Base-by-base conservation (phyloP, 2,113 vertebrate species). In the Daphoenositta chrysoptera region DNA sequence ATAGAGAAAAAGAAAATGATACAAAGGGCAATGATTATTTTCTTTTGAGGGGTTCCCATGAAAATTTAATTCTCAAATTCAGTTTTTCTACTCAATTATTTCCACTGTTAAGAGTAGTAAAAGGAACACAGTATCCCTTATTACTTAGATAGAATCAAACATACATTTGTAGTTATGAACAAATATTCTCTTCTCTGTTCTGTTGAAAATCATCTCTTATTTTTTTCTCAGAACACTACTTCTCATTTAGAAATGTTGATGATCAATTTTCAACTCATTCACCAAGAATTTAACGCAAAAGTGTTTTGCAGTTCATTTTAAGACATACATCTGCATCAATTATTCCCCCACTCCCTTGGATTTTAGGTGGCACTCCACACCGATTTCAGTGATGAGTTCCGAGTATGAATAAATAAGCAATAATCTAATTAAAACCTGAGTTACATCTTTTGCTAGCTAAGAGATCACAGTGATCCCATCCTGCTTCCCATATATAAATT, bases 61-160 rank as follows among this genome's bases (percentile, higher is more conserved):
- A 94, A 97, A 95, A 94, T 82, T 61, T 92, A 77, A 77, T 94
- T 86, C 48, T 58, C 61, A 79, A 79, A 94, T 76, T 82, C 48
- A 61, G 28, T 66, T 93, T 21, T 95, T 92, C 72, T n/a, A 92
- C 61, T 93, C 39, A 94, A 39, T 72, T 68, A 61, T 92, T 78
- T 86, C 68, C 92, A 53, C n/a, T 91, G 31, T 82, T 45, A 85
- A 78, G 51, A 84, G 28, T 63, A 88, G 35, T 61, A 72, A 75
- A 68, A 83, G 31, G 54, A 85, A 51, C 9, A 17, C 16, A 30
- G 30, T 30, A 66, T 35, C 39, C n/a, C 18, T 83, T 56, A 42
- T 58, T 50, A 65, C 42, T 77, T 89, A 82, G 15, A 35, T 24
- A 60, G n/a, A 89, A 47, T 76, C 20, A 83, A 78, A 63, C 4